Percentiles rank a stretch among this genome's conserved stretches.
Evolutionary conservation across 2,797 vertebrate species (phyloP).

Genomic region (Sarcoramphus papa): DNA sequence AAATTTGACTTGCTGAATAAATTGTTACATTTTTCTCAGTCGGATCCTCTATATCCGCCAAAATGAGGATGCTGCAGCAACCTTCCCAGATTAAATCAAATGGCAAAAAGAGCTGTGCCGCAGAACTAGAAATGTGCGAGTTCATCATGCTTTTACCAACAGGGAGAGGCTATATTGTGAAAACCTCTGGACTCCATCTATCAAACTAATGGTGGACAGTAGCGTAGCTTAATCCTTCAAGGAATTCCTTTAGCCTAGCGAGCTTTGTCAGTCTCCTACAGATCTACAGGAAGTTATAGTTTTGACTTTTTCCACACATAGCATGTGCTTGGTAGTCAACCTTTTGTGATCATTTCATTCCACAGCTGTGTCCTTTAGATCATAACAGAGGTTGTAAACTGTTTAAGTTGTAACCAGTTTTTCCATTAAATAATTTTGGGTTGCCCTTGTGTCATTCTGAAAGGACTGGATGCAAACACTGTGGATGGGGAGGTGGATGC

Average conservation of each 20-base stretch:
- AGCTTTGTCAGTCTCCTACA: not conserved
- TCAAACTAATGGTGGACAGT: not conserved
- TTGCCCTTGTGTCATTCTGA: not conserved
- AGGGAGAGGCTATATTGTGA: not conserved
- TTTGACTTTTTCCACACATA: not conserved
- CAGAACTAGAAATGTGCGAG: not conserved
- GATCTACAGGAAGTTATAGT: not conserved
- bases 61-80: not conserved
- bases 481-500: not conserved
- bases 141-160: not conserved
- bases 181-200: not conserved
- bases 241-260: not conserved
- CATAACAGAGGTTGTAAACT: not conserved
- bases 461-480: not conserved
- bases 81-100: not conserved
- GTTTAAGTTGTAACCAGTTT: not conserved
- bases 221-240: not conserved
- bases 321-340: not conserved
- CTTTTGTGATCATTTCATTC: not conserved
- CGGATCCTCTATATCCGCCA: not conserved
- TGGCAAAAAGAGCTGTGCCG: not conserved
- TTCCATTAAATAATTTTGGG: not conserved
- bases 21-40: not conserved
- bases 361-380: not conserved
- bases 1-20: not conserved